Evolutionary conservation across 2,113 vertebrate genomes (phyloP).

Genomic region (Ctenomys sociabilis): DNA sequence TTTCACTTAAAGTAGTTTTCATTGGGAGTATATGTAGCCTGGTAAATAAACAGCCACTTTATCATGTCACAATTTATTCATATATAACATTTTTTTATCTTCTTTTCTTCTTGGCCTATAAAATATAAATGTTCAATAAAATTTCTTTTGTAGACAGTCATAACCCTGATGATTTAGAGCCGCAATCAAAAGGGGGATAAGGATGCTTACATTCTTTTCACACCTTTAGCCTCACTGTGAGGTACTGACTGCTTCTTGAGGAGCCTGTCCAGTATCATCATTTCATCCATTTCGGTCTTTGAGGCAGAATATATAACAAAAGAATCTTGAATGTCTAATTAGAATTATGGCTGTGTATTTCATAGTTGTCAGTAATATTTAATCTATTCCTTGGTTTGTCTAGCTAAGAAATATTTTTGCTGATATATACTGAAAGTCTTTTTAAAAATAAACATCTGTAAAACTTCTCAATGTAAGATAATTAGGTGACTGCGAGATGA

Average conservation of each 20-base stretch:
- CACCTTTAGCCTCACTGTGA: background rate
- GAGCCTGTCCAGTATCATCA: background rate
- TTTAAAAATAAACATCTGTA: constrained; percentile 48
- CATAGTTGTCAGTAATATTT: background rate
- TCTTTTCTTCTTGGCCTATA: background rate
- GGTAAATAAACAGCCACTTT: background rate
- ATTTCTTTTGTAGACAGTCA: background rate
- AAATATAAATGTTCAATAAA: constrained; percentile 39
- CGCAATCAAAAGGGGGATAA: background rate
- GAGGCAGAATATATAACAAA: background rate
- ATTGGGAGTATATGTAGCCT: background rate
- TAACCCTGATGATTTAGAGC: background rate
- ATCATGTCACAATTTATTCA: background rate
- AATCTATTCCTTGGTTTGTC: constrained; percentile 4
- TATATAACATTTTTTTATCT: background rate
- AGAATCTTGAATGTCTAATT: constrained; percentile 41
- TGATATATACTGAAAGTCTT: background rate
- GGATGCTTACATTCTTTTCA: background rate
- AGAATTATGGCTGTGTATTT: constrained; percentile 26
- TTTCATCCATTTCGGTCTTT: background rate
- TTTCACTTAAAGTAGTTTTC: constrained; percentile 49
- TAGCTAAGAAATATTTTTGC: constrained; percentile 40
- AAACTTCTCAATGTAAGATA: constrained; percentile 60
- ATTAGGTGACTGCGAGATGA: constrained; percentile 54
- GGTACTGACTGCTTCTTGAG: background rate